Conservation (phyloP, 2,888 invertebrate species). For the Caenorhabditis sp. region DNA sequence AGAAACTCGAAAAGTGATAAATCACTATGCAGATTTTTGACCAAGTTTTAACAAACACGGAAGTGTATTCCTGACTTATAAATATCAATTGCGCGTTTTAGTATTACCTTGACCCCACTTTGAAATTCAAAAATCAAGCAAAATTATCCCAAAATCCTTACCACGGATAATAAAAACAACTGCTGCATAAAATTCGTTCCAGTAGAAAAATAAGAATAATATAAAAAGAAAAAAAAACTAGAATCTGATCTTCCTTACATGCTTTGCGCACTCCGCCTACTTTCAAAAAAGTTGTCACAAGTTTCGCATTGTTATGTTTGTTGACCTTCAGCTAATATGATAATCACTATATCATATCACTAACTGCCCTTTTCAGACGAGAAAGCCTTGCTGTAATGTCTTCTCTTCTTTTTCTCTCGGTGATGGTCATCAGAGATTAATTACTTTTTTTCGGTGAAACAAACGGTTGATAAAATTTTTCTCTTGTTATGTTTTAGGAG, state of each 20-base stretch:
- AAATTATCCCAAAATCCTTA: conserved; percentile 8
- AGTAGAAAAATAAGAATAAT: neutral
- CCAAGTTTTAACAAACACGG: too few relatives aligned
- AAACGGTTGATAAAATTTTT: too few relatives aligned
- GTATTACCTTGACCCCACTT: too few relatives aligned
- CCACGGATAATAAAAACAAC: conserved; percentile 15
- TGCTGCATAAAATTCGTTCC: conserved; percentile 18
- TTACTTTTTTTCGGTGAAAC: too few relatives aligned
- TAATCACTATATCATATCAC: conserved; percentile 3
- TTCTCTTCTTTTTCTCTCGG: too few relatives aligned
- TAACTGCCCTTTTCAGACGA: neutral
- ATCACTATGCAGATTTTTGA: too few relatives aligned
- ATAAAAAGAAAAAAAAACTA: conserved; percentile 8
- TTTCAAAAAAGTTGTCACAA: conserved; percentile 17
- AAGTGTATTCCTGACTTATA: too few relatives aligned
- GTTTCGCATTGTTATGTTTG: conserved; percentile 23
- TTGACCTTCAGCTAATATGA: conserved; percentile 30
- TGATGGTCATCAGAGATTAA: too few relatives aligned
- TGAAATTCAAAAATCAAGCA: too few relatives aligned
- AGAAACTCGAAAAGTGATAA: too few relatives aligned
- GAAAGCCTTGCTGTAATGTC: neutral
- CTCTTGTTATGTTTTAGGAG: too few relatives aligned
- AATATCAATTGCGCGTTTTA: too few relatives aligned
- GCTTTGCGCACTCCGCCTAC: conserved; percentile 10
- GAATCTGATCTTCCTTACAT: conserved; percentile 8